Evolutionary conservation across 2,888 invertebrate species (phyloP), one percentile per base, ranked within the genome.

Genomic region (Lomographa bimaculata): DNA sequence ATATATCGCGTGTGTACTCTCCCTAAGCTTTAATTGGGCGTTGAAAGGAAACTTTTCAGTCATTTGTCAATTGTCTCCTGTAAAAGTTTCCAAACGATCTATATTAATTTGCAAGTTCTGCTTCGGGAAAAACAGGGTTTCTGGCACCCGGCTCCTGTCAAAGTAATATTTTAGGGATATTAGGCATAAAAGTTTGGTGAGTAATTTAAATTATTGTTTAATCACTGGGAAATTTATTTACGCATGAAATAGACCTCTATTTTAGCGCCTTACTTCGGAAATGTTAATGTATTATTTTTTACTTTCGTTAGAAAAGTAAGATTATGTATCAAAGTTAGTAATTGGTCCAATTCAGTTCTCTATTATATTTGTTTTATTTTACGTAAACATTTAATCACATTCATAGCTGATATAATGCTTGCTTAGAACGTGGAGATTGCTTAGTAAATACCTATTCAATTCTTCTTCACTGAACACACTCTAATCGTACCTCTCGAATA

Each of bases 21-120:
- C 36, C 53, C 39, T 45, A 40, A 45, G 27, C n/a, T 61, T 60
- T 58, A 71, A 71, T 71, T 62, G 69, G 60, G 63, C 63, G 57
- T 60, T 53, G 50, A 63, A 58, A 45, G 51, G 39, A 52, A 65
- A 66, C 51, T 63, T 65, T 51, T 43, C 35, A 58, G 58, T 44
- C 51, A 53, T 55, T 62, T 57, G 56, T 60, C 62, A 57, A 50
- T 60, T 52, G 48, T 52, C 40, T 52, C 48, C 46, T 9, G 34
- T 28, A 28, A 29, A 34, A 47, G 33, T 40, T 48, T 39, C 17
- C 26, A 32, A 46, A 35, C 30, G 39, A 47, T 47, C 55, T 53
- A 54, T 53, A 53, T 54, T 49, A 30, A 44, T 43, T 42, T 34
- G 26, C 38, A 50, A 53, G 48, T 47, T 48, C 27, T 27, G 30